Evolutionary conservation across 2,888 invertebrate genomes (phyloP).

Genomic region (Epirrhoe tristata): DNA sequence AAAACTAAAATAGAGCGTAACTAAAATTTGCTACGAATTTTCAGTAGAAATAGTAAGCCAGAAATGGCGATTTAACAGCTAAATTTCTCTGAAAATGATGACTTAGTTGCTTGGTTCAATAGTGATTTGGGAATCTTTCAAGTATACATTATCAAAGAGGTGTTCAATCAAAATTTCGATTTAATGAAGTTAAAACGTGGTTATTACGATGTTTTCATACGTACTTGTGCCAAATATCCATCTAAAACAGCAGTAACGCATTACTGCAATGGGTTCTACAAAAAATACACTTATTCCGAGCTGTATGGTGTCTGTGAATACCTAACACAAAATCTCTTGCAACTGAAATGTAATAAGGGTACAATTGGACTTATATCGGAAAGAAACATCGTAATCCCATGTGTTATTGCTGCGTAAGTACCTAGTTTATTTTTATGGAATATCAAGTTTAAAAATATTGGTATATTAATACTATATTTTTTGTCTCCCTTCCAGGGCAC

Average conservation of each 20-base stretch:
- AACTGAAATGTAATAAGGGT: slow-evolving; percentile 66
- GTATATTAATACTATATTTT: not conserved
- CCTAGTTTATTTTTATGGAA: too few species aligned
- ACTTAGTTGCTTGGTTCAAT: not conserved
- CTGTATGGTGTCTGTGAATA: slow-evolving; percentile 78
- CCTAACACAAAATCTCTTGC: slow-evolving; percentile 72
- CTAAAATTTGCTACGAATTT: not conserved
- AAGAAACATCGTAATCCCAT: slow-evolving; percentile 81
- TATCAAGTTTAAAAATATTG: not conserved
- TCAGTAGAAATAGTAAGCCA: not conserved
- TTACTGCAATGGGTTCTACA: slow-evolving; percentile 63
- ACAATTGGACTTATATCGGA: slow-evolving; percentile 79
- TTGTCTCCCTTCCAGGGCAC: slow-evolving; percentile 73
- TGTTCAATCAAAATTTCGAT: not conserved
- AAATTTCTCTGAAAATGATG: too few species aligned
- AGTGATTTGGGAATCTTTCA: not conserved
- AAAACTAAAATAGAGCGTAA: not conserved
- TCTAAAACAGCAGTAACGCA: slow-evolving; percentile 68
- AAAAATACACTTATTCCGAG: slow-evolving; percentile 74
- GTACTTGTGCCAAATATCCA: slow-evolving; percentile 69
- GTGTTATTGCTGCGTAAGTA: slow-evolving; percentile 84
- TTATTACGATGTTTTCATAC: slow-evolving; percentile 76
- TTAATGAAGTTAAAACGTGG: slow-evolving; percentile 61
- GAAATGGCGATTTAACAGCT: not conserved
- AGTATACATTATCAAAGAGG: not conserved